These are phyloP conservation scores for Oreochromis spilurus DNA, from an alignment of 2,113 vertebrate genomes.

Conservation along the genomic window DNA sequence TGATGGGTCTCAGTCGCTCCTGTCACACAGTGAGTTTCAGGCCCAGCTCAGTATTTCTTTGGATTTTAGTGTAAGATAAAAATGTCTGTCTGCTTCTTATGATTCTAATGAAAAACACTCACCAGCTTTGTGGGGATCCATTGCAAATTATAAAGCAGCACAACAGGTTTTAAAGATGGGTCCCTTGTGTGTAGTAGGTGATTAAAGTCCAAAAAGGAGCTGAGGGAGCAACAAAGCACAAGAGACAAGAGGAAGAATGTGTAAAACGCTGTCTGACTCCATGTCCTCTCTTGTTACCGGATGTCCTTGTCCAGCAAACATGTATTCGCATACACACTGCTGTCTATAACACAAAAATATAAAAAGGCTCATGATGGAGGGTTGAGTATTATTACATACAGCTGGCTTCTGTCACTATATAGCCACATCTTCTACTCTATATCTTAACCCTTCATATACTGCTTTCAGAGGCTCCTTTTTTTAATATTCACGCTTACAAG, in stretches of 20 bases:
- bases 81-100: slow-evolving; percentile 24
- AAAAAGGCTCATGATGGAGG: slow-evolving; percentile 22
- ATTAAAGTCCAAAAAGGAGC: slow-evolving; percentile 36
- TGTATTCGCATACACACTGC: slow-evolving; percentile 16
- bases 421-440: slow-evolving; percentile 30
- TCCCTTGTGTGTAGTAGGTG: slow-evolving; percentile 34
- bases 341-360: slow-evolving; percentile 34
- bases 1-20: slow-evolving; percentile 11
- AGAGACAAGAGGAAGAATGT: slow-evolving; percentile 48
- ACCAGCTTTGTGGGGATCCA: slow-evolving; percentile 31
- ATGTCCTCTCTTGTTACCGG: slow-evolving; percentile 65
- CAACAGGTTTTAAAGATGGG: slow-evolving; percentile 55
- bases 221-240: slow-evolving; percentile 15
- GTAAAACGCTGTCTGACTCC: slow-evolving; percentile 71
- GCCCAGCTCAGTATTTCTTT: not conserved
- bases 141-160: slow-evolving; percentile 53
- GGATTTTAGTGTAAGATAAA: slow-evolving; percentile 26
- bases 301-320: slow-evolving; percentile 49
- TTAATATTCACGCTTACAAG: slow-evolving; percentile 7
- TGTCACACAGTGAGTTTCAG: not conserved
- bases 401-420: slow-evolving; percentile 49
- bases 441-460: slow-evolving; percentile 26
- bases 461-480: slow-evolving; percentile 7
- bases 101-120: slow-evolving; percentile 54
- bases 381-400: slow-evolving; percentile 54